Evolutionary conservation across 2,888 invertebrate genomes (phyloP).

Genomic region (Cephonodes hylas): DNA sequence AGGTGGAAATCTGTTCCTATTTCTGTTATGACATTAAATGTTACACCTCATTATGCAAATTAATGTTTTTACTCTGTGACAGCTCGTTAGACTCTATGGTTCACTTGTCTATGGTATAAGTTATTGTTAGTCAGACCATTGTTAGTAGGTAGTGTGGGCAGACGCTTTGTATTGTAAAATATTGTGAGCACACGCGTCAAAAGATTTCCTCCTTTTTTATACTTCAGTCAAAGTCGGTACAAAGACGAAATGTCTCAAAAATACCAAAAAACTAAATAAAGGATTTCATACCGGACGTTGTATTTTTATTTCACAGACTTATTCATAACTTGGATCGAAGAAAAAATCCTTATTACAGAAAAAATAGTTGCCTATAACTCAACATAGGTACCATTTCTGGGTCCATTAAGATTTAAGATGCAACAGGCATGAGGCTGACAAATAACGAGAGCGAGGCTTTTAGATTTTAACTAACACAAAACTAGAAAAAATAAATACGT

Average conservation of each 20-base stretch:
- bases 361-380: no score
- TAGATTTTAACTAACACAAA: no score
- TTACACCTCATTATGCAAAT: no score
- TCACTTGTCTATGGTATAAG: not conserved
- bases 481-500: no score
- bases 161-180: slow-evolving; percentile 4
- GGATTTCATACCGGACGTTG: slow-evolving; percentile 62
- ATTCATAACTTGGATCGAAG: not conserved
- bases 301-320: slow-evolving; percentile 30
- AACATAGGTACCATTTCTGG: no score
- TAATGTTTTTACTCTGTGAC: no score
- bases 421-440: no score
- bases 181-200: slow-evolving; percentile 9
- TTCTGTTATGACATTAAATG: no score
- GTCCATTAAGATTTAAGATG: no score
- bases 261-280: slow-evolving; percentile 74
- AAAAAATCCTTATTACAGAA: no score
- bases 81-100: not conserved
- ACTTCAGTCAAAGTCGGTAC: slow-evolving; percentile 54
- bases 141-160: not conserved
- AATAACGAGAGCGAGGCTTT: no score
- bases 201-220: slow-evolving; percentile 37
- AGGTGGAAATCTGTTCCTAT: no score
- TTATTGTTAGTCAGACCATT: slow-evolving; percentile 1
- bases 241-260: slow-evolving; percentile 65